These are phyloP conservation scores for Rynchops niger DNA, from an alignment of 2,113 vertebrate species.

Conservation along the genomic window DNA sequence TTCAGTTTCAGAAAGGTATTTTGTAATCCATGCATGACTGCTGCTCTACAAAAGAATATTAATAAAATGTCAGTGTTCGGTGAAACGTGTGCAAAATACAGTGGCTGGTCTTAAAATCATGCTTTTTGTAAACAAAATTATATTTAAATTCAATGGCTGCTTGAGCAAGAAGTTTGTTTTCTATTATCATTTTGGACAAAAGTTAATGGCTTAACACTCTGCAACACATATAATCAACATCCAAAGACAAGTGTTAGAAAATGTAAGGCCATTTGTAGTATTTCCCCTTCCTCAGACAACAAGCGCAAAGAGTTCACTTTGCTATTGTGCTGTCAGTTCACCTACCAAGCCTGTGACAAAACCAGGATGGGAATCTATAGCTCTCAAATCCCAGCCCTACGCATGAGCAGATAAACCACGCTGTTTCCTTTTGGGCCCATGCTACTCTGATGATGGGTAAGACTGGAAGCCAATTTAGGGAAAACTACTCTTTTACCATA, in stretches of 20 bases:
- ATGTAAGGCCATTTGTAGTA: not conserved
- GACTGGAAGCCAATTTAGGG: not conserved
- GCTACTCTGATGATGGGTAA: not conserved
- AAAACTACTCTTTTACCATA: not conserved
- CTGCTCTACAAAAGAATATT: not conserved
- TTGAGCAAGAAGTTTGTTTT: not conserved
- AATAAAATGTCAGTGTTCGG: not conserved
- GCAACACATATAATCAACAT: not conserved
- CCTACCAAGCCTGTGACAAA: not conserved
- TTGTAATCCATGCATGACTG: not conserved
- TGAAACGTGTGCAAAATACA: not conserved
- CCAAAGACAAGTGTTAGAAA: not conserved
- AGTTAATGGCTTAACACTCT: not conserved
- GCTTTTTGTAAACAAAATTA: not conserved
- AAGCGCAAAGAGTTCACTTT: not conserved
- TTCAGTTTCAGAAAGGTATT: slow-evolving; percentile 23
- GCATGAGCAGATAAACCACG: not conserved
- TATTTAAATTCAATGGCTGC: not conserved
- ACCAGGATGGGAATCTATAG: not conserved
- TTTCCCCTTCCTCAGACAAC: not conserved
- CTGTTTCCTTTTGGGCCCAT: not conserved
- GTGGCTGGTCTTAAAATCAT: not conserved
- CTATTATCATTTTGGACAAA: not conserved
- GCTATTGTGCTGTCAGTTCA: not conserved
- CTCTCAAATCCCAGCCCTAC: not conserved